Base-by-base conservation (phyloP, 2,797 vertebrate species). In the Tragelaphus eurycerus region DNA sequence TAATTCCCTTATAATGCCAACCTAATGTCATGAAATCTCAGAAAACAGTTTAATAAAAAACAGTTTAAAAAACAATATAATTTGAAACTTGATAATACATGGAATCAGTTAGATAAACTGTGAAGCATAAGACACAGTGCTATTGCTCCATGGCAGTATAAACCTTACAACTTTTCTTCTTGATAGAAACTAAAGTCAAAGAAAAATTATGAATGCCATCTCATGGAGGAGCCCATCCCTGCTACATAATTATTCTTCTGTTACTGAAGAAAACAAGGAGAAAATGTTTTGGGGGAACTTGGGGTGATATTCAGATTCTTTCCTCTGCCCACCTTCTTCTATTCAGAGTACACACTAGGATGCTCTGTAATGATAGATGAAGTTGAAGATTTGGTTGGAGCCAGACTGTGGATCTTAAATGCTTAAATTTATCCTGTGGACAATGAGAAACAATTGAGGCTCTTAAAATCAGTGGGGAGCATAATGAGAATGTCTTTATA, bases 401-500 rank as follows among this genome's bases (percentile, higher is more conserved):
- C n/a, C 79, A 97, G 60, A 92, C 1, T 43, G 16, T 81, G 74
- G 83, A 79, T 85, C 23, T 83, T 86, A 95, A 90, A 46, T 93
- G 57, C 71, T 74, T 97, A 74, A 94, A 91, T 97, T 87, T 96
- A 91, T 95, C 55, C 76, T 62, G 54, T 55, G 83, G 96, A 97
- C 74, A 93, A 93, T 16, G n/a, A 96, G 29, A 91, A 94, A 52
- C 74, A 94, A 92, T 31, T 52, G 86, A 91, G 25, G 34, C 55
- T 95, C 95, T 97, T 76, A 54, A 94, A 96, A 95, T 46, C 94
- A 97, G 96, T 93, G 50, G 83, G 92, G n/a, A 92, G 93, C 62
- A 71, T 76, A 96, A 83, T 84, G 62, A 98, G 55, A 84, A 90
- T 90, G 78, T 83, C 55, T 93, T 93, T 96, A 87, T 27, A 89